Evolutionary conservation across 2,113 vertebrate genomes (phyloP), one percentile per base, ranked within the genome.

Genomic region (Lagenorhynchus albirostris): DNA sequence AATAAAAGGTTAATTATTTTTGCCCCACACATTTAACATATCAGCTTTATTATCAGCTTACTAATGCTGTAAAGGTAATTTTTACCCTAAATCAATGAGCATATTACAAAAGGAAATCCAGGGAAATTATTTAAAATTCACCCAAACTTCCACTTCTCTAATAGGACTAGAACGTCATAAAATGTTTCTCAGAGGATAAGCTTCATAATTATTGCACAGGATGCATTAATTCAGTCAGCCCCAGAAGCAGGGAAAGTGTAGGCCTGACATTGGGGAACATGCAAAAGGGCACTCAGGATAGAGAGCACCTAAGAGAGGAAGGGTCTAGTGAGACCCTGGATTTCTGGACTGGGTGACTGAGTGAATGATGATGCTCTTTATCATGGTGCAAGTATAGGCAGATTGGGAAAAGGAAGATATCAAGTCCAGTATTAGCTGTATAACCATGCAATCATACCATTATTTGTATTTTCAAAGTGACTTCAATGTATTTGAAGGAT

Each of bases 1-100:
- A 96, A 76, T 83, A 96, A 87, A 8, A 89, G 53, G 76, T 92
- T 94, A 96, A 87, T 79, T 92, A 81, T 67, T 96, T 97, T 95
- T 94, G 21, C 17, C 29, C 80, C 62, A 94, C 17, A 62, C 47
- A 85, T 87, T 92, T 94, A 71, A 21, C 4, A 14, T 87, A 92
- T 70, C 36, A 73, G 11, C 86, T 95, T 95, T 96, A 62, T 77
- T 85, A 91, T 93, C 73, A 79, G 15, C 29, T 73, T 92, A 85
- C 29, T 79, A 91, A 41, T 89, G 5, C 0, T 96, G 3, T 73
- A 70, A 74, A 83, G 3, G 77, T 73, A 63, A 7, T 91, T 94
- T 62, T 83, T 85, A 88, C 13, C n/a, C 21, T 92, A 94, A 87
- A 58, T 84, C 9, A 85, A 13, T 79, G n/a, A 86, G 4, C n/a